A percentile compares a stretch with the other conserved stretches of the same genome.
phyloP scores from a whole-genome alignment of 2,113 vertebrate species.

The Silurus asotus region DNA sequence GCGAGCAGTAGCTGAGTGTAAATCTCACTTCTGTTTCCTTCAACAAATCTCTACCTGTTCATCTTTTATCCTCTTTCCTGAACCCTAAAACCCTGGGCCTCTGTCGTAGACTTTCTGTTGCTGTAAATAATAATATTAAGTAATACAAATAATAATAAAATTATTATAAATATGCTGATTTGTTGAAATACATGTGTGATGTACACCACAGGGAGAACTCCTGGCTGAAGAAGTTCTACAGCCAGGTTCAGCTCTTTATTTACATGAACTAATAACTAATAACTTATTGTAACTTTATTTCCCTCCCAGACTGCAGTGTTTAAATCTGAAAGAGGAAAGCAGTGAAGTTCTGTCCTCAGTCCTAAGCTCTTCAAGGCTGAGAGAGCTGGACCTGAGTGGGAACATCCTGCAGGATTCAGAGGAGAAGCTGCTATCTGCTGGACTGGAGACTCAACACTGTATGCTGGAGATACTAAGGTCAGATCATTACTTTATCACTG shows the following conservation, averaged over 20 bases:
- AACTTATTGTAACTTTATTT: not conserved
- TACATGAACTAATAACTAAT: not conserved
- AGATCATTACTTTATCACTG: not conserved
- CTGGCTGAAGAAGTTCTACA: not conserved
- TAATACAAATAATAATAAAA: no score
- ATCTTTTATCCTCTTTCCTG: not conserved
- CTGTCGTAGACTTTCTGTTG: not conserved
- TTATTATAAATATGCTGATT: not conserved
- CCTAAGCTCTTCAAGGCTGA: not conserved
- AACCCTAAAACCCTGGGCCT: not conserved
- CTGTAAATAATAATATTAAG: not conserved
- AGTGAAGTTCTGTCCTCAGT: not conserved
- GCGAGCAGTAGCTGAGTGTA: not conserved
- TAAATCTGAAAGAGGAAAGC: not conserved
- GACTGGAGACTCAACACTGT: conserved; percentile 1
- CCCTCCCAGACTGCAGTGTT: not conserved
- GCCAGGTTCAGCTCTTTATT: not conserved
- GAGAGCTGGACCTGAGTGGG: not conserved
- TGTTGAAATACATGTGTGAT: not conserved
- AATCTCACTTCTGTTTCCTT: not conserved
- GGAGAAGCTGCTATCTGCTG: not conserved
- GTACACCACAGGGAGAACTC: not conserved
- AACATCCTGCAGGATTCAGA: not conserved
- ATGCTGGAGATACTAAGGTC: not conserved
- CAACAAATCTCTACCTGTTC: not conserved